Percentiles rank a stretch among this genome's conserved stretches.
Conservation (phyloP, 2,888 invertebrate genomes). For the Dastarcus helophoroides region DNA sequence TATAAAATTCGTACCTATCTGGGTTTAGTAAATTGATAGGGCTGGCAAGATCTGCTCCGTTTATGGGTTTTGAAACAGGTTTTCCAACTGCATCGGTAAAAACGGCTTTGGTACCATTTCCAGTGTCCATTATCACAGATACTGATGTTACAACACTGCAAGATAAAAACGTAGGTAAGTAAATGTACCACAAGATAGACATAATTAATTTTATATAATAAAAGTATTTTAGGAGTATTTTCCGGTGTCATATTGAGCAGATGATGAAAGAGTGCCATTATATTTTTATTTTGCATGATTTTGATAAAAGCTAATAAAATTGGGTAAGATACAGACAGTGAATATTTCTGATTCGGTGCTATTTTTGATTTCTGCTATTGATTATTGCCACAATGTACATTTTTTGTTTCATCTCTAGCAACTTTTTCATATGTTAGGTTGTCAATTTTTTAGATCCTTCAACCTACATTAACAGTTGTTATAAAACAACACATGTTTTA, state of each 20-base stretch:
- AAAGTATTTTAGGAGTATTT: neutral
- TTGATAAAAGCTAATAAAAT: too few species aligned
- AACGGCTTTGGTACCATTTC: slow-evolving; percentile 47
- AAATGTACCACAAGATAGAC: neutral
- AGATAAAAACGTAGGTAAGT: slow-evolving; percentile 15
- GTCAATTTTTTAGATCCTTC: too few species aligned
- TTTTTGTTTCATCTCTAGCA: too few species aligned
- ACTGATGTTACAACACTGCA: slow-evolving; percentile 54
- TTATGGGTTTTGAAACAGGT: slow-evolving; percentile 51
- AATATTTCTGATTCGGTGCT: too few species aligned
- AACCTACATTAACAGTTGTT: too few species aligned
- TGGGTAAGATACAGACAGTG: too few species aligned
- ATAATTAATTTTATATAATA: too few species aligned
- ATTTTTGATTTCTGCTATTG: too few species aligned
- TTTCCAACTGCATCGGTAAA: slow-evolving; percentile 59
- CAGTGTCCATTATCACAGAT: slow-evolving; percentile 46
- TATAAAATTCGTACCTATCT: slow-evolving; percentile 78
- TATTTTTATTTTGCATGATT: too few species aligned
- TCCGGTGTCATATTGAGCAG: neutral
- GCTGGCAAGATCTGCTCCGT: slow-evolving; percentile 57
- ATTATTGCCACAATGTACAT: too few species aligned
- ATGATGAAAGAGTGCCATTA: neutral
- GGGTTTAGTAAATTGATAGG: slow-evolving; percentile 70
- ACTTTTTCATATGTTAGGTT: too few species aligned
- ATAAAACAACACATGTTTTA: too few species aligned